Conservation (phyloP, 2,888 invertebrate species). For the Adineta ricciae region DNA sequence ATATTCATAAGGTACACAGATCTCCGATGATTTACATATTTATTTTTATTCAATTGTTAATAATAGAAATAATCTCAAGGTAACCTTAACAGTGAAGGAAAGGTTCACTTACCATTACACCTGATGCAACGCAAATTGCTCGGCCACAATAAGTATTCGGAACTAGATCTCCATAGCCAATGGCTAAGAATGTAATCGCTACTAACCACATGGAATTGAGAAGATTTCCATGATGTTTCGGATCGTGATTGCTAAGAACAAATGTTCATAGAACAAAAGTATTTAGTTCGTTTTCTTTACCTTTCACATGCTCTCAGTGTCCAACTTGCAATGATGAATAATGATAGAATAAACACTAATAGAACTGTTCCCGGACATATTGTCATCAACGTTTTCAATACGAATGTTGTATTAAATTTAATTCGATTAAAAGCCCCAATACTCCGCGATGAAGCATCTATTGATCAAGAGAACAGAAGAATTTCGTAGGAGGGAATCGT, state of each 20-base stretch:
- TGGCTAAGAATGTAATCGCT: slow-evolving; percentile 97
- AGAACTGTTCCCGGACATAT: slow-evolving; percentile 96
- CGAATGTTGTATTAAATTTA: slow-evolving; percentile 73
- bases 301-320: slow-evolving; percentile 94
- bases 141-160: slow-evolving; percentile 99
- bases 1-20: neutral
- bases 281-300: slow-evolving; percentile 54
- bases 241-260: slow-evolving; percentile 29
- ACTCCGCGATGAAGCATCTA: slow-evolving; percentile 89
- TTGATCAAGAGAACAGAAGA: neutral
- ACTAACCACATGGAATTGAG: slow-evolving; percentile 98
- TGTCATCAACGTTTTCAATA: slow-evolving; percentile 96
- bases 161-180: slow-evolving; percentile 96
- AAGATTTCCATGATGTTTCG: slow-evolving; percentile 71
- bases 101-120: slow-evolving; percentile 79
- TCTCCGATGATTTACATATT: neutral
- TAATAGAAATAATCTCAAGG: too few relatives aligned
- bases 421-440: slow-evolving; percentile 51
- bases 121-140: slow-evolving; percentile 95
- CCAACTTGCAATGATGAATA: slow-evolving; percentile 99
- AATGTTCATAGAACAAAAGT: neutral
- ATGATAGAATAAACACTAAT: slow-evolving; percentile 93
- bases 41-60: neutral
- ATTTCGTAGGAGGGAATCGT: neutral
- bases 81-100: too few relatives aligned